Evolutionary conservation across 1,140 invertebrate genomes (phyloP), one percentile per base, ranked within the genome.

Genomic region (Trichonephila clavata): DNA sequence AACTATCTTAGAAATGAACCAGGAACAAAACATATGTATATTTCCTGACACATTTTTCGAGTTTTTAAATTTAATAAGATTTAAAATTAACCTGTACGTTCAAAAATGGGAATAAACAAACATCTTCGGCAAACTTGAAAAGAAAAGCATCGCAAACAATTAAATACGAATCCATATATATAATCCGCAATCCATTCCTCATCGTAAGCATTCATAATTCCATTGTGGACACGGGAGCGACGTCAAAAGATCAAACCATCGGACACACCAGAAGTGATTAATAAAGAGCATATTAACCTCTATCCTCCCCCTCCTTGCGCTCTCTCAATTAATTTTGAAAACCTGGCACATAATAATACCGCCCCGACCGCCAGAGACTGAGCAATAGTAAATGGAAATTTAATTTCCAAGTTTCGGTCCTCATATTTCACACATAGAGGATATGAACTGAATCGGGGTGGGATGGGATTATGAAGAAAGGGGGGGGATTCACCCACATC

Each of bases 281-380:
- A 92, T 92, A 92, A 92, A 92, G 81, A 71, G 91, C 65, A 86
- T 92, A 86, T 86, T 92, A 92, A 92, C 91, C 91, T 63, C 91
- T 16, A 86, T 27, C 77, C 27, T 16, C 63, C 39, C 80, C 39
- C 90, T 68, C 27, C 24, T 50, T 32, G 21, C 60, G 68, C 77
- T 65, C 81, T 86, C 91, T 92, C 91, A 91, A 91, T 91, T 92
- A 92, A 92, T 92, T 92, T 86, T 86, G 81, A 86, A 92, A 92
- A 92, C 63, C 91, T 65, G 83, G 91, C 77, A 86, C 83, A 92
- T 86, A 68, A 92, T 71, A 86, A 92, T 77, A 60, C 91, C 63
- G 20, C 68, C 71, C 61, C 65, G 68, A 60, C 68, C 88, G 16
- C 50, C 88, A n/a, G 14, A 59, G 50, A 90, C 91, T 60, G 60